Evolutionary conservation across 1,140 invertebrate species (phyloP).

Genomic region (Trichonephila clavata): DNA sequence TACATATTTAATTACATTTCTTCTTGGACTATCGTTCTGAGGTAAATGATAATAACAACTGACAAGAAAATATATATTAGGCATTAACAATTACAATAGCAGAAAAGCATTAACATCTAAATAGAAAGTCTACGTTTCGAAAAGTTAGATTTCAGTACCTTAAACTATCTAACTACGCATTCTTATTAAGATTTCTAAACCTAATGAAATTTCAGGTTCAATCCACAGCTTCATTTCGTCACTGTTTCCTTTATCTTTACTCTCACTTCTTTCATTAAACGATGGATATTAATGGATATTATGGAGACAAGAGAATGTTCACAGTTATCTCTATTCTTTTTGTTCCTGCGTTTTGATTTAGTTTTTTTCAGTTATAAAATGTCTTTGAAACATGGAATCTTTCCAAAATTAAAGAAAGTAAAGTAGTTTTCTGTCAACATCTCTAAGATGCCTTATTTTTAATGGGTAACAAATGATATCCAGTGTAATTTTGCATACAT

Average conservation of each 20-base stretch:
- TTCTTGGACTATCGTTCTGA: too few species aligned
- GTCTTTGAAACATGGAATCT: not conserved
- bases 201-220: not conserved
- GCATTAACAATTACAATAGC: too few species aligned
- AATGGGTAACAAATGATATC: not conserved
- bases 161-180: not conserved
- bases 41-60: too few species aligned
- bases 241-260: not conserved
- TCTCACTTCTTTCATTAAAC: not conserved
- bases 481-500: not conserved
- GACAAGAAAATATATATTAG: too few species aligned
- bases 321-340: not conserved
- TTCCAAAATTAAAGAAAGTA: not conserved
- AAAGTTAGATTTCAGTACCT: not conserved
- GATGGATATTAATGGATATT: not conserved
- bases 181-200: not conserved
- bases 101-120: not conserved
- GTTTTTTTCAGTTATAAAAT: not conserved
- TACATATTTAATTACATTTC: too few species aligned
- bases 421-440: not conserved
- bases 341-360: not conserved
- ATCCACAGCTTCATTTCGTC: not conserved
- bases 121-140: not conserved
- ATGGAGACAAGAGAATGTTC: not conserved
- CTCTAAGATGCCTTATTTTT: not conserved